phyloP scores from a whole-genome alignment of 2,113 vertebrate genomes.

The Machaerirhynchus nigripectus region DNA sequence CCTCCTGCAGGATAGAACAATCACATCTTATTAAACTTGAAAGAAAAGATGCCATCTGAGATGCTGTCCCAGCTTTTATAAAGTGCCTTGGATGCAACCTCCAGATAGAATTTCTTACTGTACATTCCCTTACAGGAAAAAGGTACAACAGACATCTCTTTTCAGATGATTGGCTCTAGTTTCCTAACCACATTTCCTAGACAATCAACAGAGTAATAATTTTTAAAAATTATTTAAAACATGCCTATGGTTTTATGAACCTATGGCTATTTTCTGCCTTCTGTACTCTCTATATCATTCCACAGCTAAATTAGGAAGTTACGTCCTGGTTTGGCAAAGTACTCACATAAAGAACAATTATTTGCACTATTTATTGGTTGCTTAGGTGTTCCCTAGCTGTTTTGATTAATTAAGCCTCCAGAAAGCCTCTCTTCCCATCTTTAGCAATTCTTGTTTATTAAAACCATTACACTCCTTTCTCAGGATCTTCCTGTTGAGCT shows the following conservation, averaged over 20 bases:
- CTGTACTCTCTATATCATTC: background rate
- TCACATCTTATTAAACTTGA: conserved; percentile 19
- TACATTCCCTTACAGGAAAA: background rate
- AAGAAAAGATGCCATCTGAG: background rate
- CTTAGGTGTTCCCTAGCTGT: conserved; percentile 23
- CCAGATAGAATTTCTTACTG: background rate
- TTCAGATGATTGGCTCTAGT: background rate
- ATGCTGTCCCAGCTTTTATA: background rate
- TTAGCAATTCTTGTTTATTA: conserved; percentile 18
- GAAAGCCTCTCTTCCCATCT: background rate
- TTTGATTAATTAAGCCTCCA: conserved; percentile 40
- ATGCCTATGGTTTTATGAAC: background rate
- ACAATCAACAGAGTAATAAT: background rate
- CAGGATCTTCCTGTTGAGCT: conserved; percentile 28
- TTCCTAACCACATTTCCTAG: background rate
- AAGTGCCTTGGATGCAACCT: background rate
- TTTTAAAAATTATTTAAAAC: background rate
- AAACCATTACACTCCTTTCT: conserved; percentile 16
- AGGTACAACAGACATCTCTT: background rate
- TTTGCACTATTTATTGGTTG: background rate
- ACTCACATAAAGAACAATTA: conserved; percentile 1
- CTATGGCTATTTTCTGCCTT: background rate
- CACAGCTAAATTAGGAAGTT: background rate
- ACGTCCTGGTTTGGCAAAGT: background rate
- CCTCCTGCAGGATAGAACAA: background rate